Percentiles rank a stretch among this genome's conserved stretches.
These are phyloP conservation scores for Moxostoma hubbsi DNA, from an alignment of 2,797 vertebrate genomes.

Conservation along the genomic window DNA sequence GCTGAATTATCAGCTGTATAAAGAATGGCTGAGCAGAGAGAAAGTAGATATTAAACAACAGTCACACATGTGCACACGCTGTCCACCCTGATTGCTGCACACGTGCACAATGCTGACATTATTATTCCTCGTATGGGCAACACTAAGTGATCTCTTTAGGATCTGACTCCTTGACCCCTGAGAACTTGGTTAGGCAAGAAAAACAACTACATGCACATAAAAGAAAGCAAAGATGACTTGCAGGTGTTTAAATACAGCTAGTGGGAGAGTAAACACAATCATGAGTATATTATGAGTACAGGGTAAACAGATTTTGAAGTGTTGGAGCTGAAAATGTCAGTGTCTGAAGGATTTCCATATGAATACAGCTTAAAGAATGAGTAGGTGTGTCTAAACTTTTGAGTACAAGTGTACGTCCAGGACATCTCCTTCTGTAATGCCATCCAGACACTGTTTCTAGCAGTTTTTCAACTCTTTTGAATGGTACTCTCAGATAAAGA, in stretches of 20 bases:
- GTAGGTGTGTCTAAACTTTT: too few species aligned
- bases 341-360: neutral
- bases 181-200: conserved; percentile 33
- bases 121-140: conserved; percentile 11
- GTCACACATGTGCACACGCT: conserved; percentile 32
- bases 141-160: neutral
- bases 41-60: conserved; percentile 69
- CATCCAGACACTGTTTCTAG: neutral
- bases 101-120: conserved; percentile 52
- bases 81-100: conserved; percentile 21
- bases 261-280: conserved; percentile 19
- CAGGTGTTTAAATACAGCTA: conserved; percentile 28
- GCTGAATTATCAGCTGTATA: conserved; percentile 77
- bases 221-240: neutral
- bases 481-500: conserved; percentile 4
- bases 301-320: neutral
- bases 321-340: neutral
- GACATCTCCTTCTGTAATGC: neutral
- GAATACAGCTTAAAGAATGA: neutral
- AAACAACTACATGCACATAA: neutral
- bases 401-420: too few species aligned
- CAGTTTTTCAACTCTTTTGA: neutral
- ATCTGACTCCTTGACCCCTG: conserved; percentile 19
- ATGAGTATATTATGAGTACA: neutral
- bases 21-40: conserved; percentile 75